Evolutionary conservation across 2,113 vertebrate species (phyloP), one percentile per base, ranked within the genome.

Genomic region (Candoia aspera): DNA sequence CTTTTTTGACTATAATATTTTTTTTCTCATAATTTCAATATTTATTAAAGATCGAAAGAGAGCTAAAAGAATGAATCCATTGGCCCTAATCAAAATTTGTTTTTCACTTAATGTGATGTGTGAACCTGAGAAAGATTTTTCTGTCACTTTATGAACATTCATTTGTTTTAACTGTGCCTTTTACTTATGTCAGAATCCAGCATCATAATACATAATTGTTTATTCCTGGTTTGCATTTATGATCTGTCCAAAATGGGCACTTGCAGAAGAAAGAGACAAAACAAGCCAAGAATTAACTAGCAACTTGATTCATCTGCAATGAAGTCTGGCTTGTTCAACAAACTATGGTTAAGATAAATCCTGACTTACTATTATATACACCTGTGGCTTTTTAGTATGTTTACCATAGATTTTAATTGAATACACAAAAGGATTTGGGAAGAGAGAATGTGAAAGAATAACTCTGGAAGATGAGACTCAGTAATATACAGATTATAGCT

Each of bases 1-100:
- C 6, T 86, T 9, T 55, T 86, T 94, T 88, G 93, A 90, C 84
- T 10, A 93, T 90, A 57, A n/a, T 87, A 59, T 49, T 26, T 0
- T 26, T 0, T 33, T 4, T 2, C 64, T 83, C 42, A 42, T 42
- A 83, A 83, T 37, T 79, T 68, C 24, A 88, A 8, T 0, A 84
- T 53, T n/a, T 21, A 90, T 42, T 49, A 86, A 83, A 54, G 55
- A 79, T 24, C 46, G 49, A 37, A 29, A n/a, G 42, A 95, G 19
- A 68, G 54, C 33, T 21, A 3, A 93, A 94, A 88, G 37, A 46
- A 58, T 2, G 91, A 85, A 15, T 26, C n/a, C 6, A 2, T 79
- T 19, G 37, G 15, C 33, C 13, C n/a, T 33, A 79, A 79, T 19
- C 68, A 79, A 37, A 37, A 79, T 19, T 33, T 19, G 68, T 79